A percentile compares a stretch with the other conserved stretches of the same genome.
phyloP scores from a whole-genome alignment of 2,797 vertebrate species.

The Anabas testudineus region DNA sequence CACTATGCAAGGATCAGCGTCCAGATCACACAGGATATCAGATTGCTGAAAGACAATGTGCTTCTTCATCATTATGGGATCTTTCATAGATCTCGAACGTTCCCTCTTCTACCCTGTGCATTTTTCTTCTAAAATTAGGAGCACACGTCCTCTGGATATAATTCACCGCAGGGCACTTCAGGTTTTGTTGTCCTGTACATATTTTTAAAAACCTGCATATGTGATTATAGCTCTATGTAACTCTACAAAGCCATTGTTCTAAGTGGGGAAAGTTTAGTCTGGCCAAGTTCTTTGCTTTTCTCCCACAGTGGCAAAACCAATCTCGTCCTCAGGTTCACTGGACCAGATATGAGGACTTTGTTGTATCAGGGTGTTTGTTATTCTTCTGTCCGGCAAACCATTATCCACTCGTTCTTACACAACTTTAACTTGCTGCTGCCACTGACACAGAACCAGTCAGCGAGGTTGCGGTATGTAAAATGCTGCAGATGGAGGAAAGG shows the following conservation, averaged over 20 bases:
- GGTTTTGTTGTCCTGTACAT: conserved; percentile 32
- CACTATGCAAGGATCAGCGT: too few relatives aligned
- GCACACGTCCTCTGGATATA: conserved; percentile 25
- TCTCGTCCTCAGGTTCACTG: conserved; percentile 15
- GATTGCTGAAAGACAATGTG: too few relatives aligned
- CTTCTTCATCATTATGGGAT: conserved; percentile 4
- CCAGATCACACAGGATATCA: too few relatives aligned
- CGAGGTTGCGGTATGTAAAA: not conserved
- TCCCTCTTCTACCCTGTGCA: not conserved
- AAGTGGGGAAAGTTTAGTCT: conserved; percentile 55
- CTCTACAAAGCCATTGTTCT: conserved; percentile 49
- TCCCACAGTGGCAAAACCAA: conserved; percentile 28
- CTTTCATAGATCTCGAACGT: not conserved
- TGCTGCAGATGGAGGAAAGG: not conserved
- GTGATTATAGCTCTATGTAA: conserved; percentile 46
- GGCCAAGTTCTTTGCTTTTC: conserved; percentile 19
- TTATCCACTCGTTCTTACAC: conserved; percentile 15
- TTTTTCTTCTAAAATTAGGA: conserved; percentile 20
- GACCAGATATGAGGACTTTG: conserved; percentile 37
- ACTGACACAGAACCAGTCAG: not conserved
- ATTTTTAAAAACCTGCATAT: conserved; percentile 39
- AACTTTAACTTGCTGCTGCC: conserved; percentile 11
- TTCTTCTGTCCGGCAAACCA: conserved; percentile 20
- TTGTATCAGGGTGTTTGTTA: conserved; percentile 17
- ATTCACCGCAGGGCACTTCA: conserved; percentile 3